Base-by-base conservation (phyloP, 2,888 invertebrate genomes). In the Crepidodera aurea region DNA sequence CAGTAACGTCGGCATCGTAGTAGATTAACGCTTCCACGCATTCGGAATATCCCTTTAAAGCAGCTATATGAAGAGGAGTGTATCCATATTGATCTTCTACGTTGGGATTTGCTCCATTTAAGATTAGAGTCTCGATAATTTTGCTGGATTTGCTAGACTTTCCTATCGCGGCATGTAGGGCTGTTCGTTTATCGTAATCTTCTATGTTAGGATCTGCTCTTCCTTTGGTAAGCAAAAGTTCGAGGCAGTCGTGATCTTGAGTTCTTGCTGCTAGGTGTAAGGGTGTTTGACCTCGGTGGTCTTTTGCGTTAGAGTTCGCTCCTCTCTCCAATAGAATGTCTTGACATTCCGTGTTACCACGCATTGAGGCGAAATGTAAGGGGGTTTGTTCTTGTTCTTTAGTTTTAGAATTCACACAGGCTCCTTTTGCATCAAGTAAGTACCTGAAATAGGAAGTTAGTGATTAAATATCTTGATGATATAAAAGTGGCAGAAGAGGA, bases 1-100 rank as follows among this genome's bases (percentile, higher is more conserved):
- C 91, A n/a, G 92, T 93, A 8, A 94, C 90, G 82, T 94, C 94
- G 50, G 93, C 93, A 1, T 93, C 94, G 76, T 91, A 89, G 74
- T 89, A 90, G 64, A 94, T 90, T 64, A 94, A 81, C 67, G 92
- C 88, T 78, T 93, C 92, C 1, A 94, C 94, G 78, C 93, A 93
- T 71, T 90, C 89, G 0, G 92, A 90, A 27, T 93, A 83, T 25
- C 94, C 94, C 75, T 94, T 94, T 8, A 94, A 81, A 2, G 93
- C 93, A 4, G 94, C 94, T 64, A 94, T 85, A 77, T 94, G 94
- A 29, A 94, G 83, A 0, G 94, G 91, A 0, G 93, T 92, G 77
- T 92, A 92, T 0, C 94, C 94, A 72, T 92, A 93, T 71, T 90
- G 90, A 75, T 94, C 94, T 75, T 90, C 90, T 64, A 88, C 88